These are phyloP conservation scores for Aphidoletes aphidimyza DNA, from an alignment of 2,888 invertebrate genomes.

Conservation along the genomic window DNA sequence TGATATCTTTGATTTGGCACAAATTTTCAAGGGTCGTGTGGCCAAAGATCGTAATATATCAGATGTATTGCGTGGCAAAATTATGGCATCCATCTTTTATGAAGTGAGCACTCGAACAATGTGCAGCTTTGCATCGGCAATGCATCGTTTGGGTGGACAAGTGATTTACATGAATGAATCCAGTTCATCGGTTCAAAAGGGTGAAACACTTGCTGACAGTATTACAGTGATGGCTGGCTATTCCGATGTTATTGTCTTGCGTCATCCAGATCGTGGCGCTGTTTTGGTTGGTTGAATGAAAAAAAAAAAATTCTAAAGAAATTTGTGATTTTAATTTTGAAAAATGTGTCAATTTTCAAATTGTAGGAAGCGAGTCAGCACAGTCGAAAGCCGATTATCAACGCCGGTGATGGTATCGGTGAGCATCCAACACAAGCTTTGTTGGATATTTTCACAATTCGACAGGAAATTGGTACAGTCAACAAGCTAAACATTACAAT, in stretches of 20 bases:
- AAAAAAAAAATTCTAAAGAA: neutral
- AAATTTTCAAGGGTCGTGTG: conserved; percentile 83
- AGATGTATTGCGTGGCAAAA: conserved; percentile 88
- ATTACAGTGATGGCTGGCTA: conserved; percentile 90
- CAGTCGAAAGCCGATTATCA: conserved; percentile 91
- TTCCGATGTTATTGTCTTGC: conserved; percentile 90
- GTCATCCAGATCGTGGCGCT: conserved; percentile 94
- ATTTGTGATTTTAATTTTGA: neutral
- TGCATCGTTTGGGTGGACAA: conserved; percentile 94
- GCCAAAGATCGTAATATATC: conserved; percentile 85
- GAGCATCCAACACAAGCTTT: conserved; percentile 99
- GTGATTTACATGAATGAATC: conserved; percentile 91
- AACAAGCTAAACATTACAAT: conserved; percentile 97
- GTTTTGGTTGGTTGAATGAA: conserved; percentile 74
- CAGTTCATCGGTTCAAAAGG: conserved; percentile 94
- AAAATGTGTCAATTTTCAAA: conserved; percentile 52
- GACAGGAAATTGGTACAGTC: conserved; percentile 98
- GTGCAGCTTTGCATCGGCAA: conserved; percentile 96
- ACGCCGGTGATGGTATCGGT: conserved; percentile 97
- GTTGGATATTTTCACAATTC: conserved; percentile 96
- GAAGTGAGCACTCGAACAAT: conserved; percentile 97
- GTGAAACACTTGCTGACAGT: conserved; percentile 92
- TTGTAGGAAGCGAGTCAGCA: conserved; percentile 81
- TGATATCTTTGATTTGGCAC: conserved; percentile 93
- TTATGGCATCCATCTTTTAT: conserved; percentile 96